Base-by-base conservation (phyloP, 2,888 invertebrate genomes). In the Palloptera scutellata region DNA sequence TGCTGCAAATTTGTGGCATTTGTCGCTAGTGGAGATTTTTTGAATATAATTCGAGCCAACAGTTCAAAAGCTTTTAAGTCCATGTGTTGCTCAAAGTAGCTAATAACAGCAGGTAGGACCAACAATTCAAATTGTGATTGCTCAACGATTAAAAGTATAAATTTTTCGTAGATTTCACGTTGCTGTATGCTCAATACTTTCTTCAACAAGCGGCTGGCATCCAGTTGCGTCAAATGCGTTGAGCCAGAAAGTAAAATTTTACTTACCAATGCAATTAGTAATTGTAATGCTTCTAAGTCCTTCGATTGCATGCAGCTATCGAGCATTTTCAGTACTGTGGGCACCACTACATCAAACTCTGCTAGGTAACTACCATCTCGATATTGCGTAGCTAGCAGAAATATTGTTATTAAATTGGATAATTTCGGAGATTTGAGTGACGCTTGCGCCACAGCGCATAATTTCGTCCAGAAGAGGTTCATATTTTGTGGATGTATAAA, bases 61-160 rank as follows among this genome's bases (percentile, higher is more conserved):
- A 92, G 86, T 57, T 87, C 83, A 75, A 93, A 85, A 3, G 88
- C 87, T 48, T 87, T 84, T 45, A 80, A 78, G 72, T 90, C 87
- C 65, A 90, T 88, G 66, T 86, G 82, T 0, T 85, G 84, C 61
- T 88, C 87, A 17, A 89, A 88, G 76, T 87, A 88, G 63, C 88
- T 88, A 40, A 93, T 76, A 69, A 92, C 89, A 15, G 88, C 86
- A 0, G 93, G 92, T 61, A 94, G 83, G 70, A 94, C 88, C 43
- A 92, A 86, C 72, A 90, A 87, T 78, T 94, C 93, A 81, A 93
- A 93, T 61, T 90, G 89, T 0, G 90, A 87, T 78, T 91, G 91
- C 43, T 87, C 82, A 48, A 88, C 86, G 4, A 93, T 88, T 81
- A 89, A 88, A 75, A 89, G 88, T 2, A 92, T 88, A 77, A 92